Evolutionary conservation across 2,113 vertebrate species (phyloP).

Genomic region (Serilophus lunatus): DNA sequence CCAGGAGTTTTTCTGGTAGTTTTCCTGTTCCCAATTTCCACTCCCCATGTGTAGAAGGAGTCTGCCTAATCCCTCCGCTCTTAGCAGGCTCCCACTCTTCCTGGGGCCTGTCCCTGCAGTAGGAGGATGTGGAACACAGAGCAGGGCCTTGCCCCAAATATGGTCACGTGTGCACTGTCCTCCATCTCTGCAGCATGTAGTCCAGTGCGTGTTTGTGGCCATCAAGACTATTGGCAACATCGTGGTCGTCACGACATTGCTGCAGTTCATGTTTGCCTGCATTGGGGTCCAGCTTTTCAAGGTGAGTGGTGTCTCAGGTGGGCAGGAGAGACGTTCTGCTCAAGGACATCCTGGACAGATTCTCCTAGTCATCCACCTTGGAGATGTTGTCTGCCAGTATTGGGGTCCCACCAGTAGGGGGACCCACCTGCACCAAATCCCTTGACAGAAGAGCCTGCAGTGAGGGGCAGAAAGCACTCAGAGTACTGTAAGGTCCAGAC

Average conservation of each 20-base stretch:
- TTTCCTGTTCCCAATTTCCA: neutral
- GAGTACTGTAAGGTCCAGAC: neutral
- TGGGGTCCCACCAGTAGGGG: neutral
- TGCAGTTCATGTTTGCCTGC: constrained; percentile 98
- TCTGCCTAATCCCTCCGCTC: neutral
- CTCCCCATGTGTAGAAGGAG: neutral
- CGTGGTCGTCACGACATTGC: constrained; percentile 89
- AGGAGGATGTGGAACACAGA: neutral
- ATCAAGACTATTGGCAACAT: constrained; percentile 98
- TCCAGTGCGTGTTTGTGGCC: constrained; percentile 96
- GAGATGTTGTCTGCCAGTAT: neutral
- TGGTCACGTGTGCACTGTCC: neutral
- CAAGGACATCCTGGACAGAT: neutral
- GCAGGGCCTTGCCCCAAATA: neutral
- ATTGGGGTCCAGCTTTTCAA: constrained; percentile 97
- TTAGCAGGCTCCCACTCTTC: neutral
- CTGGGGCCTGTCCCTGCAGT: neutral
- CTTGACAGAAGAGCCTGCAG: neutral
- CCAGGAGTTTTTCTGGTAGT: neutral
- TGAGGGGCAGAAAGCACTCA: neutral
- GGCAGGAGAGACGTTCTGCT: neutral
- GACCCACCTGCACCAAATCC: neutral
- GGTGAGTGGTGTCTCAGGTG: constrained; percentile 66
- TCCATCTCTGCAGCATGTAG: constrained; percentile 85
- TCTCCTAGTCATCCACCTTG: neutral